Evolutionary conservation across 2,888 invertebrate species (phyloP).

Genomic region (Nemapogon koenigi): DNA sequence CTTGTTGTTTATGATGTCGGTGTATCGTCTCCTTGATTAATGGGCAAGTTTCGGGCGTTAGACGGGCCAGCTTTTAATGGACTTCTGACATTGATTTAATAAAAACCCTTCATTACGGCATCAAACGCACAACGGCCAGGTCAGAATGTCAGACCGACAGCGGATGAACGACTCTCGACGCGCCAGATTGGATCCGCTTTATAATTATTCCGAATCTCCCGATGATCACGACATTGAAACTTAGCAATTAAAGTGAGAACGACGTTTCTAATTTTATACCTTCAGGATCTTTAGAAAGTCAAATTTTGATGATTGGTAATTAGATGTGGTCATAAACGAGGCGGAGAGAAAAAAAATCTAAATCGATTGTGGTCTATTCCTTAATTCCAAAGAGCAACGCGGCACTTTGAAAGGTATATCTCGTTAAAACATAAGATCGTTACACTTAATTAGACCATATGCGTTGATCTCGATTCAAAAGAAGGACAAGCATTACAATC

Average conservation of each 20-base stretch:
- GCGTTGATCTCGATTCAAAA: too few species aligned
- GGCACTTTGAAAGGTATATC: too few species aligned
- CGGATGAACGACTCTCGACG: conserved; percentile 4
- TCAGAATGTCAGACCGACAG: conserved; percentile 7
- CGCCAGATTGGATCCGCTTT: conserved; percentile 9
- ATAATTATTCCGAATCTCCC: conserved; percentile 24
- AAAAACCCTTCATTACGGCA: conserved; percentile 58
- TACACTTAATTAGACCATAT: too few species aligned
- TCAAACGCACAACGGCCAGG: conserved; percentile 22
- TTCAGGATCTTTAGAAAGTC: conserved; percentile 4
- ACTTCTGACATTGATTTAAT: conserved; percentile 62
- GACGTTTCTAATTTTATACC: conserved; percentile 1
- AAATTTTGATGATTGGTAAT: too few species aligned
- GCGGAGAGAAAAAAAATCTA: too few species aligned
- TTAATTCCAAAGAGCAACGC: too few species aligned
- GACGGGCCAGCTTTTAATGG: conserved; percentile 46
- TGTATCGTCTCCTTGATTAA: conserved; percentile 48
- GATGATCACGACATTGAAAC: conserved; percentile 15
- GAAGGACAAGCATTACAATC: conserved; percentile 28
- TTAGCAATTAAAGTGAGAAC: conserved; percentile 19
- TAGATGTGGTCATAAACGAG: too few species aligned
- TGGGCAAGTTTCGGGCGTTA: conserved; percentile 30
- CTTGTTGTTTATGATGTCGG: conserved; percentile 27
- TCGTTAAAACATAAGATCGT: too few species aligned
- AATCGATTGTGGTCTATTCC: too few species aligned